Evolutionary conservation across 2,113 vertebrate genomes (phyloP), one percentile per base, ranked within the genome.

Genomic region (Monopterus albus): DNA sequence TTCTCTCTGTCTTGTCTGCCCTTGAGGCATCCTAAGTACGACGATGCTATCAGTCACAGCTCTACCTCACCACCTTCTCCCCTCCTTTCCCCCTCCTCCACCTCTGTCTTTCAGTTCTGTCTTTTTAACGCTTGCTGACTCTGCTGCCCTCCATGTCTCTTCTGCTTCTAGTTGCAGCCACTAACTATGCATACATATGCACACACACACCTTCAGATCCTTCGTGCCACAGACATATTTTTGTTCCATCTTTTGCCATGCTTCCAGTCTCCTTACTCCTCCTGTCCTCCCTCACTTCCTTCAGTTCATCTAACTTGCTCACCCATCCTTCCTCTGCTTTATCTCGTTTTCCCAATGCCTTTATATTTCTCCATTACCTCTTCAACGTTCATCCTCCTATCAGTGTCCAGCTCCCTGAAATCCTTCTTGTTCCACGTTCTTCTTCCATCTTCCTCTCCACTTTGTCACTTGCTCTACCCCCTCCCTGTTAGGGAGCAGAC

Each of bases 41-140:
- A 90, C 86, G 85, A 72, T 89, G 85, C 87, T 89, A 90, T 90
- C 90, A 88, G 90, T 92, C 85, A 88, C 75, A 69, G 61, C 46
- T 61, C 67, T 73, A 62, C 81, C 67, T 40, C 62, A 5, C 72
- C 81, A 69, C 74, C 72, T 62, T 49, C 53, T 43, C 43, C 28
- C 61, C 21, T 38, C 23, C 42, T 23, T 9, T 64, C 52, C 46
- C 17, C 64, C 78, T 46, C 55, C 45, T 57, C 61, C 21, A 7
- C 60, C 51, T 39, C 21, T 15, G 26, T 77, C 75, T 62, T 66
- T 63, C 59, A 64, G 36, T 78, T 68, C 52, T 18, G 33, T 75
- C 75, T 82, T 63, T 72, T 59, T 28, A 63, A 83, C 20, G 11
- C 40, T 71, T 63, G 65, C 81, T 82, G 74, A 79, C 65, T 88